Base-by-base conservation (phyloP, 2,113 vertebrate species). In the Micronycteris hirsuta region DNA sequence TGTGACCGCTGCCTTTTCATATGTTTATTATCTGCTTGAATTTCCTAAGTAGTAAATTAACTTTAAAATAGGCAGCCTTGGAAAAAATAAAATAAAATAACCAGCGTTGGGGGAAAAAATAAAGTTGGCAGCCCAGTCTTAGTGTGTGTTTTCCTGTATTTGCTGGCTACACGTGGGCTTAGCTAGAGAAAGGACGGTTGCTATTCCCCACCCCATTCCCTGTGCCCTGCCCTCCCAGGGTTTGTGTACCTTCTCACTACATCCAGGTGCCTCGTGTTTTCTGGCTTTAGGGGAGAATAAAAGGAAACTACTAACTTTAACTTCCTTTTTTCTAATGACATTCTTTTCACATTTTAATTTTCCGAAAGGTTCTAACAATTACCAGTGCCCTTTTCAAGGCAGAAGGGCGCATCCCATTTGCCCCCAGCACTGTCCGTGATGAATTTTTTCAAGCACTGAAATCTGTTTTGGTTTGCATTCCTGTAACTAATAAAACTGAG, bases 1-100 rank as follows among this genome's bases (percentile, higher is more conserved):
- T n/a, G 36, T n/a, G 58, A 47, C 15, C 20, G 28, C 47, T 16
- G 17, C 49, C 76, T n/a, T 86, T 81, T 96, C 38, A 19, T 73
- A 36, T 92, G 56, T 80, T 67, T 65, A 85, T 93, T 31, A n/a
- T 12, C 36, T 49, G 10, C 19, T 80, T 90, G 65, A 19, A 56
- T 73, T 86, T 89, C 45, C 54, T 86, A 4, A 63, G 4, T 56
- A 13, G 33, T 70, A 36, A 71, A 36, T 65, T 70, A 61, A 22
- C 28, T 49, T 80, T 85, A 45, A 56, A 89, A 38, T 38, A 15
- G 36, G 52, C 43, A 33, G 24, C 13, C 26, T n/a, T n/a, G n/a
- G n/a, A n/a, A n/a, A n/a, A n/a, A n/a, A n/a, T n/a, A n/a, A n/a
- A n/a, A n/a, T n/a, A n/a, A n/a, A n/a, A n/a, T n/a, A n/a, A n/a